Evolutionary conservation across 2,797 vertebrate species (phyloP).

Genomic region (Liparis tanakae): DNA sequence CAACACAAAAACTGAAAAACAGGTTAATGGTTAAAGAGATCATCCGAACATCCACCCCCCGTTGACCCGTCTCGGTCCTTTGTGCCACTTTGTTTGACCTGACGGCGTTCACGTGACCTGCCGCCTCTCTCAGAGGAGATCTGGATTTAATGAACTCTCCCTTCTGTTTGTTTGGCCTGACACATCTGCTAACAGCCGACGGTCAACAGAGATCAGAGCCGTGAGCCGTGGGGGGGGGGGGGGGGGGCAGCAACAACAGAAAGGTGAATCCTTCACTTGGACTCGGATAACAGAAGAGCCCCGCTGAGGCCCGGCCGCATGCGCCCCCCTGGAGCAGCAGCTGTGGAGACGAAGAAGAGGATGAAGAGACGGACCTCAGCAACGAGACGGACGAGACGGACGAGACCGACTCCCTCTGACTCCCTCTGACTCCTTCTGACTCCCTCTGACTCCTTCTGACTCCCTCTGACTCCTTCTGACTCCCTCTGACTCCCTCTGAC

Average conservation of each 20-base stretch:
- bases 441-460: too few relatives aligned
- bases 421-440: too few relatives aligned
- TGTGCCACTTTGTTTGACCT: background rate
- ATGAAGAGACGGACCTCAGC: constrained; percentile 22
- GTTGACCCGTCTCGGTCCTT: background rate
- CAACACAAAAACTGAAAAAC: background rate
- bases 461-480: too few relatives aligned
- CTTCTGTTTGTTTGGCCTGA: constrained; percentile 71
- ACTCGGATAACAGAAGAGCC: constrained; percentile 52
- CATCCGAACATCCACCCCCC: background rate
- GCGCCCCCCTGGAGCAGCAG: constrained; percentile 46
- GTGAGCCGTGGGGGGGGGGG: too few relatives aligned
- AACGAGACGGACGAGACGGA: background rate
- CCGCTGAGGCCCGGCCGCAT: constrained; percentile 29
- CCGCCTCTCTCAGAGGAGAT: too few relatives aligned
- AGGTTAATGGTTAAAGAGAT: background rate
- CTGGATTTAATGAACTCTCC: constrained; percentile 66
- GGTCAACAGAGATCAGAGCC: constrained; percentile 56
- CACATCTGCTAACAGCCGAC: constrained; percentile 69
- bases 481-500: too few relatives aligned
- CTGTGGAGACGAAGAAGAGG: constrained; percentile 22
- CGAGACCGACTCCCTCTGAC: background rate
- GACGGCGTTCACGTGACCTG: too few relatives aligned
- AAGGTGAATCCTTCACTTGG: constrained; percentile 61
- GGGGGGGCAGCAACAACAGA: constrained; percentile 58